Conservation (phyloP, 2,797 vertebrate species). For the Lagodon rhomboides region DNA sequence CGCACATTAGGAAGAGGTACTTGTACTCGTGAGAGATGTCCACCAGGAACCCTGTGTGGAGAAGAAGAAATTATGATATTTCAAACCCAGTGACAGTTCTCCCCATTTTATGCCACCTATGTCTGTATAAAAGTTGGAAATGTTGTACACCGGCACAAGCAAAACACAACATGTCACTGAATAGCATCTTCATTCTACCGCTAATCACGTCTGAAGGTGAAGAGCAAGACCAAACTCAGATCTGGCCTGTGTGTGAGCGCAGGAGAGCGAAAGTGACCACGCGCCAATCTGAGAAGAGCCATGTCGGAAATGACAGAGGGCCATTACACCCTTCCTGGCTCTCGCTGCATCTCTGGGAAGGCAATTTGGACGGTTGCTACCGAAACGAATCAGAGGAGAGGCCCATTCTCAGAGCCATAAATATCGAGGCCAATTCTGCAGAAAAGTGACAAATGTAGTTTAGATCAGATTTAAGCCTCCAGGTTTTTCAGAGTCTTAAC, state of each 20-base stretch:
- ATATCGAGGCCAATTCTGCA: conserved; percentile 69
- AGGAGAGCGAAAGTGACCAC: conserved; percentile 25
- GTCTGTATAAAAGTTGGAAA: not conserved
- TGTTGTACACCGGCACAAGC: not conserved
- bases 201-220: conserved; percentile 45
- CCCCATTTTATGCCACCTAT: not conserved
- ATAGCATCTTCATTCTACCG: conserved; percentile 11
- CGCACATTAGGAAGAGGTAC: conserved; percentile 89
- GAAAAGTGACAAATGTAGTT: conserved; percentile 79
- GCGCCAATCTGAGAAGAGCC: conserved; percentile 61
- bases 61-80: conserved; percentile 9
- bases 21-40: conserved; percentile 86
- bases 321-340: conserved; percentile 67
- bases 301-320: conserved; percentile 70
- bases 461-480: conserved; percentile 72
- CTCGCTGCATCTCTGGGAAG: conserved; percentile 58
- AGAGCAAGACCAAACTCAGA: conserved; percentile 27
- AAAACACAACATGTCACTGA: conserved; percentile 14
- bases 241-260: conserved; percentile 18
- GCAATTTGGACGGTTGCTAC: conserved; percentile 77
- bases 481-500: conserved; percentile 58
- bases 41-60: conserved; percentile 82
- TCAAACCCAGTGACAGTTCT: not conserved
- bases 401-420: conserved; percentile 72
- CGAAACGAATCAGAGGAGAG: conserved; percentile 78